Percentiles rank a stretch among this genome's conserved stretches.
These are phyloP conservation scores for Laticauda laticaudata DNA, from an alignment of 2,113 vertebrate species.

Conservation along the genomic window DNA sequence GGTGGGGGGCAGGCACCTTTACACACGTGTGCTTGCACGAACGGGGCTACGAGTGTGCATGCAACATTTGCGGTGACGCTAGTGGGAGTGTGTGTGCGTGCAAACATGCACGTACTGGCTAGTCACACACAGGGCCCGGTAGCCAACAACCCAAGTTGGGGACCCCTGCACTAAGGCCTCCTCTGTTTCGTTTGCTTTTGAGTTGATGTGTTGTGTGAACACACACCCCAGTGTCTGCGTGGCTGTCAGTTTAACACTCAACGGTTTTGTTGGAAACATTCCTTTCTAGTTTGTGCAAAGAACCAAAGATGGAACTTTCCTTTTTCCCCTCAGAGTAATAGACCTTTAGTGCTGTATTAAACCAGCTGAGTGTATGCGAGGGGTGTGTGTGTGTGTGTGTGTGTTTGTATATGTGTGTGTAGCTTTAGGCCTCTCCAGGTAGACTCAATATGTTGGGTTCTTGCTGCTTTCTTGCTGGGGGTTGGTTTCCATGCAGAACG, in stretches of 20 bases:
- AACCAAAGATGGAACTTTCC: background rate
- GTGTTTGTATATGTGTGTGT: background rate
- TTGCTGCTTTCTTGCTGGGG: background rate
- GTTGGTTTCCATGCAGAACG: background rate
- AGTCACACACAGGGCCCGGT: too few species aligned
- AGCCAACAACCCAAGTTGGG: too few species aligned
- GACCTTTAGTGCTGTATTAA: background rate
- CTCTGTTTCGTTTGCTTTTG: background rate
- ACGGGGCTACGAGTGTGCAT: rapidly evolving
- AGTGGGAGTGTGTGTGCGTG: too few species aligned
- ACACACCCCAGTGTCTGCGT: background rate
- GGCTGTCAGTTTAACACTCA: background rate
- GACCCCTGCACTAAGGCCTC: background rate
- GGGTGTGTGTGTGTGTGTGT: too few species aligned
- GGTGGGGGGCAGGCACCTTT: too few species aligned
- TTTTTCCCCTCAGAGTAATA: background rate
- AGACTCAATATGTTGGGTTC: background rate
- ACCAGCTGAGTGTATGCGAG: too few species aligned
- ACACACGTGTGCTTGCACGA: too few species aligned
- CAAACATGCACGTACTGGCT: too few species aligned
- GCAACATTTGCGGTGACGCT: too few species aligned
- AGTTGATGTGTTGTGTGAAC: background rate
- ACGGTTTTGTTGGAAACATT: background rate
- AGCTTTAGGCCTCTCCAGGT: background rate
- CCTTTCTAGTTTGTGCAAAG: background rate